These are phyloP conservation scores for Dolichoris vasculosae DNA, from an alignment of 1,140 invertebrate genomes.

Conservation along the genomic window DNA sequence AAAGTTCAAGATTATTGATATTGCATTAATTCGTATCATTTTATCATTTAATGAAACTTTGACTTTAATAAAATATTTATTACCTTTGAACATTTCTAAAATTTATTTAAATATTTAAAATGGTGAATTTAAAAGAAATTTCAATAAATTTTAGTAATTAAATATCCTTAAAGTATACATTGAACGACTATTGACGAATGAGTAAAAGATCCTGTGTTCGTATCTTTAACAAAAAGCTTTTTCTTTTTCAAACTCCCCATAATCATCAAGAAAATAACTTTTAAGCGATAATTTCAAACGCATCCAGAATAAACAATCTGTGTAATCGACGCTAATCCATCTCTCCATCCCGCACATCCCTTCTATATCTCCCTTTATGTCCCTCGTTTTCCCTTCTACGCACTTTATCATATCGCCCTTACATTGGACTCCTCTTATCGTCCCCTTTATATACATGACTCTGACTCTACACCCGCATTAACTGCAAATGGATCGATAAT, in stretches of 20 bases:
- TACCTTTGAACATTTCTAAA: too few species aligned
- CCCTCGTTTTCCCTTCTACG: slow-evolving; percentile 15
- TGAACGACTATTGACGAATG: neutral
- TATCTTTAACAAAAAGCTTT: neutral
- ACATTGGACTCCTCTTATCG: slow-evolving; percentile 1
- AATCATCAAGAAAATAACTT: neutral
- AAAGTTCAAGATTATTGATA: too few species aligned
- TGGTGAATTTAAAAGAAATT: neutral
- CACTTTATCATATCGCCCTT: slow-evolving; percentile 29
- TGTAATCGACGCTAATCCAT: slow-evolving; percentile 42
- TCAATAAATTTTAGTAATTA: neutral
- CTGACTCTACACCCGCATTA: slow-evolving; percentile 17
- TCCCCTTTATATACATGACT: slow-evolving; percentile 6
- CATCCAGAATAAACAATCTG: slow-evolving; percentile 30
- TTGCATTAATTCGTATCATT: too few species aligned
- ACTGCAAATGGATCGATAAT: slow-evolving; percentile 69
- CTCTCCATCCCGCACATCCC: slow-evolving; percentile 12
- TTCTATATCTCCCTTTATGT: neutral
- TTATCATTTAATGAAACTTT: too few species aligned
- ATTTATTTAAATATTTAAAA: neutral
- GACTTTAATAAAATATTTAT: too few species aligned
- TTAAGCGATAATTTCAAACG: neutral
- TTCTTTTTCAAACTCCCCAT: neutral
- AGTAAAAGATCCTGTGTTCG: neutral
- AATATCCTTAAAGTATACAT: neutral